These are phyloP conservation scores for Nothobranchius kuhntae DNA, from an alignment of 2,113 vertebrate species.

Conservation along the genomic window DNA sequence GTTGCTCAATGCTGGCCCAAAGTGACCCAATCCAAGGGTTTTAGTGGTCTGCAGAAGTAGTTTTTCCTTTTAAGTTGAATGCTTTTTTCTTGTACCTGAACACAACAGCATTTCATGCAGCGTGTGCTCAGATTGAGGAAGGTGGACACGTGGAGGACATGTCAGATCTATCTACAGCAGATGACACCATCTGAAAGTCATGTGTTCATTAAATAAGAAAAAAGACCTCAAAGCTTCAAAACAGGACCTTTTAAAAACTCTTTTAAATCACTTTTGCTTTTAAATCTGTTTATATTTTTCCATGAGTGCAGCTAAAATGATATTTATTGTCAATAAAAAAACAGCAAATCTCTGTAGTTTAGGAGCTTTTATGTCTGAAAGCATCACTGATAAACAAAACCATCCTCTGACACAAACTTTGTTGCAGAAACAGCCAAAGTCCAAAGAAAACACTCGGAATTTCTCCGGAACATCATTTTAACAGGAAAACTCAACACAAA, in stretches of 20 bases:
- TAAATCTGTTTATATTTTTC: background rate
- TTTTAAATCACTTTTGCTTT: background rate
- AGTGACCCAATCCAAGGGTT: constrained; percentile 7
- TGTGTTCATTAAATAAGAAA: background rate
- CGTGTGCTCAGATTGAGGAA: background rate
- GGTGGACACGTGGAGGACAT: background rate
- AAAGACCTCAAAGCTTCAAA: no score
- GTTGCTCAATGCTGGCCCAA: constrained; percentile 30
- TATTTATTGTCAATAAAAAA: no score
- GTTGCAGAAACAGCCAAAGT: no score
- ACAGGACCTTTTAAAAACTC: background rate
- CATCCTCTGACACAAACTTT: no score
- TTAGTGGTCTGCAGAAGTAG: background rate
- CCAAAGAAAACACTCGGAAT: no score
- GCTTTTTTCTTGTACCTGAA: background rate
- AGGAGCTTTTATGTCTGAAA: no score
- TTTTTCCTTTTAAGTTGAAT: no score
- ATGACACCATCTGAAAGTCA: background rate
- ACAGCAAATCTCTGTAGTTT: no score
- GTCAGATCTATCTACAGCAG: background rate
- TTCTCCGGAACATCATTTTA: no score
- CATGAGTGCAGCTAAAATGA: background rate
- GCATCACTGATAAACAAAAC: no score
- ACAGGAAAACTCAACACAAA: no score
- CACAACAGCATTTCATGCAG: background rate